Base-by-base conservation (phyloP, 2,888 invertebrate species). In the Troides aeacus region DNA sequence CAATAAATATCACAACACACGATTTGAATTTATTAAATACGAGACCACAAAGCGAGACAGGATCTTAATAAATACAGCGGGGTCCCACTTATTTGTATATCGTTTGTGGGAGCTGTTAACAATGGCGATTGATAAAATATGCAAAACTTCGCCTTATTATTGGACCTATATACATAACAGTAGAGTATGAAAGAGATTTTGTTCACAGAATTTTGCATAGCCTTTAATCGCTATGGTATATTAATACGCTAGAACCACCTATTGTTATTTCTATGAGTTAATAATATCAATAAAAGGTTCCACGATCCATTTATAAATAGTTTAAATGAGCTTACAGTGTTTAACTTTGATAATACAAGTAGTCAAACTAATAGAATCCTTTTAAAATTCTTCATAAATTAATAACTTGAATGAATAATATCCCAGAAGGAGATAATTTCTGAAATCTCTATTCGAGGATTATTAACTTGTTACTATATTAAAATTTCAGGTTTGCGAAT, bases 121-220 rank as follows among this genome's bases (percentile, higher is more conserved):
- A 89, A 89, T 85, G 78, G 81, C 79, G 79, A 86, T 86, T 85
- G 84, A 89, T 91, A 78, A 86, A 90, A 89, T 90, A 92, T 92
- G 87, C 88, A 91, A 88, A 89, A 79, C 74, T 72, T 81, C 80
- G 84, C 81, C 81, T 79, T 78, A 82, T 84, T 81, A 83, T 72
- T 71, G 72, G 74, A 73, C 69, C 73, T 69, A 72, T 72, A 74
- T 77, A 76, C 73, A 73, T 74, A 79, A 80, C 75, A 74, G 70
- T 70, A 66, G 67, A 64, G 18, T 24, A 42, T 70, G 59, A 60
- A 64, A 58, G 63, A 61, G 62, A 60, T 53, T 10, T 61, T 53
- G 46, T 64, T 42, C 42, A 56, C 62, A 23, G 24, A 53, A 63
- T 24, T 24, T 62, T 24, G 62, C 24, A 18, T 46, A 50, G 46